phyloP scores from a whole-genome alignment of 2,888 invertebrate species.

The Pasiphila rectangulata region DNA sequence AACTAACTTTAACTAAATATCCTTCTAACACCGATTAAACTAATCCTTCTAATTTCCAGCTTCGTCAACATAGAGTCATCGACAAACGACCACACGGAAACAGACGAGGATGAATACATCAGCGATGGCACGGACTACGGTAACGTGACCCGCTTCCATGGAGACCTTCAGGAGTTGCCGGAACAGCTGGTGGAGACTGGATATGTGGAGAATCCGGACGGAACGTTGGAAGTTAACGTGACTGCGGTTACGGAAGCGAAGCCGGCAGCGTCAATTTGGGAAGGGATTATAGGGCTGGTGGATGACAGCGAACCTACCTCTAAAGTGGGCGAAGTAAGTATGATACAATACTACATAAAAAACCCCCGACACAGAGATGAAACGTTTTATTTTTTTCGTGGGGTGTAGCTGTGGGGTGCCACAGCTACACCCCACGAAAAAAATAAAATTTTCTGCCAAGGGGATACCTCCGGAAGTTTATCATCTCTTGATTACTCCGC shows the following conservation, averaged over 20 bases:
- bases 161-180: constrained; percentile 42
- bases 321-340: constrained; percentile 61
- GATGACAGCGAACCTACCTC: constrained; percentile 64
- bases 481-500: no score
- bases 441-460: no score
- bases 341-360: not conserved
- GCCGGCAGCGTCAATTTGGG: constrained; percentile 64
- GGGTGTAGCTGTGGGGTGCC: no score
- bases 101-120: constrained; percentile 76
- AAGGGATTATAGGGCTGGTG: constrained; percentile 68
- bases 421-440: no score
- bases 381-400: not conserved
- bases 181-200: constrained; percentile 55
- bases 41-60: constrained; percentile 57
- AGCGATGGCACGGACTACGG: constrained; percentile 74
- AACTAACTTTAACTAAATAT: no score
- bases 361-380: no score
- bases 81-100: constrained; percentile 81
- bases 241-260: constrained; percentile 62
- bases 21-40: no score
- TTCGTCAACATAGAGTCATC: constrained; percentile 87
- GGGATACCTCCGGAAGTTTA: no score
- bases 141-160: constrained; percentile 60
- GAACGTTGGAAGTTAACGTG: constrained; percentile 58
- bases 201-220: constrained; percentile 47